Evolutionary conservation across 2,797 vertebrate genomes (phyloP).

Genomic region (Melopsittacus undulatus): DNA sequence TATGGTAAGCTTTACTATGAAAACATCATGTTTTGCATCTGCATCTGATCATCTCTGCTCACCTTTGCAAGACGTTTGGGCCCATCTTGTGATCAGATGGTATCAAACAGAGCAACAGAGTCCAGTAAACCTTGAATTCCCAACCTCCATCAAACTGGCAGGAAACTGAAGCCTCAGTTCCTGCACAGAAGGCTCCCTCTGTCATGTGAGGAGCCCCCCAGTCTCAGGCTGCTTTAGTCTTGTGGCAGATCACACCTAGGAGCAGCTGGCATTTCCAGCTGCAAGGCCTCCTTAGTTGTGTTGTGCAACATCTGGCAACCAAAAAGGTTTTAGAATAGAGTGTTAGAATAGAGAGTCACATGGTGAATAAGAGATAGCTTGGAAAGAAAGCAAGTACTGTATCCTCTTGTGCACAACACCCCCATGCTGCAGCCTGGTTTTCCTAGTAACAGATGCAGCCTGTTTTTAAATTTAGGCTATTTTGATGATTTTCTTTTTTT

Average conservation of each 20-base stretch:
- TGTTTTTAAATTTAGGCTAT: not conserved
- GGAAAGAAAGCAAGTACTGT: conserved; percentile 23
- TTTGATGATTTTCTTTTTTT: not conserved
- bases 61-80: not conserved
- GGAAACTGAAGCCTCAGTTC: not conserved
- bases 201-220: not conserved
- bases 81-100: not conserved
- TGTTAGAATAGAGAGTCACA: not conserved
- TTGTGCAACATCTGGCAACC: conserved; percentile 7
- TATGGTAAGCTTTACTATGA: not conserved
- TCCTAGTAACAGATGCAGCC: not conserved
- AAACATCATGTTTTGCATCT: not conserved
- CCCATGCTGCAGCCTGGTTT: not conserved
- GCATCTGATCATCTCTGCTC: not conserved
- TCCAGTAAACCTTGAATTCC: not conserved
- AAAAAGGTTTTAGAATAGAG: not conserved
- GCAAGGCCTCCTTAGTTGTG: not conserved
- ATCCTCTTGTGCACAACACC: not conserved
- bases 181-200: not conserved
- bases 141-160: not conserved
- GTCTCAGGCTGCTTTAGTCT: not conserved
- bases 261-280: conserved; percentile 9
- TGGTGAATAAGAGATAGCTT: not conserved
- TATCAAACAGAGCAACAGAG: not conserved
- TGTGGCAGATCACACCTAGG: not conserved